phyloP scores from a whole-genome alignment of 2,888 invertebrate genomes.

The Trichopria drosophilae region DNA sequence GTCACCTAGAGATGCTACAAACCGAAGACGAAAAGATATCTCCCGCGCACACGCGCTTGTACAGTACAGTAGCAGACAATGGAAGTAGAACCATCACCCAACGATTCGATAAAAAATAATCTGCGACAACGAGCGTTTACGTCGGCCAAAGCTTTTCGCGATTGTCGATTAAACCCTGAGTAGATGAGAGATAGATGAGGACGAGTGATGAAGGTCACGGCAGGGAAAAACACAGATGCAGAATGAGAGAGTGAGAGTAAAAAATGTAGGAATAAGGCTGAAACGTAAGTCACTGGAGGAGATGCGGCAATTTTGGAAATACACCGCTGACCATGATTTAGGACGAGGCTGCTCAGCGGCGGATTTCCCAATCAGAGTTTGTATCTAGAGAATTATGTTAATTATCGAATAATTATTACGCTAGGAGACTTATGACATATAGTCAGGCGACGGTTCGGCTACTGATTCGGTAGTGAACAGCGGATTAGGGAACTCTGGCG shows the following conservation, averaged over 20 bases:
- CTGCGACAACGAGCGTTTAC: not conserved
- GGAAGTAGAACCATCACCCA: constrained; percentile 52
- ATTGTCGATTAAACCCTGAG: constrained; percentile 6
- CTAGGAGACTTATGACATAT: constrained; percentile 58
- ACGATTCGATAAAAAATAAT: constrained; percentile 31
- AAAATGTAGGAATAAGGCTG: too few species aligned
- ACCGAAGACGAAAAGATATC: constrained; percentile 34
- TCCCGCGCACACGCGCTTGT: constrained; percentile 36
- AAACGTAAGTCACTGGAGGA: constrained; percentile 55
- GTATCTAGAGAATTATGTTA: constrained; percentile 36
- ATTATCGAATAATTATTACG: constrained; percentile 47
- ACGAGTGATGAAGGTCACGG: too few species aligned
- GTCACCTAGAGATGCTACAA: constrained; percentile 26
- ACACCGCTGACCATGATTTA: constrained; percentile 46
- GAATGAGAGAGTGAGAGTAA: too few species aligned
- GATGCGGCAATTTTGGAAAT: constrained; percentile 49
- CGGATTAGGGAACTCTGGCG: constrained; percentile 93
- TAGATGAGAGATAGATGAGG: constrained; percentile 7
- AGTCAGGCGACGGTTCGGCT: constrained; percentile 82
- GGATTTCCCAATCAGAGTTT: constrained; percentile 44
- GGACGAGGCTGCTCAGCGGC: constrained; percentile 46
- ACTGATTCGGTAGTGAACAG: constrained; percentile 83
- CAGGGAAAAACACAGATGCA: too few species aligned
- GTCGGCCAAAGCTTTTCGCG: constrained; percentile 25
- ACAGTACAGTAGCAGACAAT: constrained; percentile 47